These are phyloP conservation scores for Brachyptera risi DNA, from an alignment of 2,888 invertebrate species.

Conservation along the genomic window DNA sequence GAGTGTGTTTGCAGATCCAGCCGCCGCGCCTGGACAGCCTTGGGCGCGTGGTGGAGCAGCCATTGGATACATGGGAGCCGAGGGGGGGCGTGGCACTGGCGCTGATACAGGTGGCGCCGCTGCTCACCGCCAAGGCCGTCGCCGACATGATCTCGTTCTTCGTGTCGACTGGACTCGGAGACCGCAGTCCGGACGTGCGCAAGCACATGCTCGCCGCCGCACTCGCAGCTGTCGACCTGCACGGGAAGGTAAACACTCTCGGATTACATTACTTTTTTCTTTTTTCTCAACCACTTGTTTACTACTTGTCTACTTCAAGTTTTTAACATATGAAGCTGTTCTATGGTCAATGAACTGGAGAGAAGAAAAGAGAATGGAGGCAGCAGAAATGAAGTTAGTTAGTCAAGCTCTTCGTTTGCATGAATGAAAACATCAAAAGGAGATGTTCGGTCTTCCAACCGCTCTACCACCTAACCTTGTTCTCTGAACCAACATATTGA, in stretches of 20 bases:
- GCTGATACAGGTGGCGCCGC: constrained; percentile 71
- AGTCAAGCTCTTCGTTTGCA: too few species aligned
- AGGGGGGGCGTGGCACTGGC: constrained; percentile 85
- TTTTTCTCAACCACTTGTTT: too few species aligned
- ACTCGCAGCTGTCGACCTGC: constrained; percentile 83
- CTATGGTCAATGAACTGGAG: too few species aligned
- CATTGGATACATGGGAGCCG: constrained; percentile 87
- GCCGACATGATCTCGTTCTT: constrained; percentile 72
- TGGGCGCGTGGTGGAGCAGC: constrained; percentile 79
- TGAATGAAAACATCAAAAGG: too few species aligned
- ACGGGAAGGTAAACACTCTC: constrained; percentile 95
- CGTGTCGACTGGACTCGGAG: constrained; percentile 81
- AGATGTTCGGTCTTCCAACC: too few species aligned
- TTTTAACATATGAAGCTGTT: too few species aligned
- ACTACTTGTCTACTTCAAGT: too few species aligned
- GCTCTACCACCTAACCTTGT: too few species aligned
- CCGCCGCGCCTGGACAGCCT: constrained; percentile 87
- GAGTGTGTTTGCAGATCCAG: constrained; percentile 59
- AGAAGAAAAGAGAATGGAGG: too few species aligned
- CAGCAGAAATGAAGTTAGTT: too few species aligned
- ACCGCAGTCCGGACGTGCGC: constrained; percentile 68
- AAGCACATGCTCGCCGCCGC: constrained; percentile 92
- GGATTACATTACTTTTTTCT: too few species aligned
- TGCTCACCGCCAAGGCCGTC: constrained; percentile 64
- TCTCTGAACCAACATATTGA: too few species aligned